Base-by-base conservation (phyloP, 2,888 invertebrate genomes). In the Amorpha juglandis region DNA sequence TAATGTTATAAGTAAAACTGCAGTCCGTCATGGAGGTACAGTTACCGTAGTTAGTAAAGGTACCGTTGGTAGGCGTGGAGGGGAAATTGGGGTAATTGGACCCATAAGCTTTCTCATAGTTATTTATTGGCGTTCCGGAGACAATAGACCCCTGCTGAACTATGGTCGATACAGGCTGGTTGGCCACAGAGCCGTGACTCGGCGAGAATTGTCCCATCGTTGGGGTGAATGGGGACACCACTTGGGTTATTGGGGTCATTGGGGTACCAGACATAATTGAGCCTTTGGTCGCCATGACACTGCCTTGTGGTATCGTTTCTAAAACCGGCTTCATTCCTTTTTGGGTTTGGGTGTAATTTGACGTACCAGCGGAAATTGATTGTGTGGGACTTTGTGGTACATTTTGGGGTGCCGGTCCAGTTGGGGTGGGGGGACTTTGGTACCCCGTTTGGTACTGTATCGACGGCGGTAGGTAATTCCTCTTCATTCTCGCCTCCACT, bases 401-500 rank as follows among this genome's bases (percentile, higher is more conserved):
- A 71, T 80, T 77, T 51, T 75, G 76, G 8, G 71, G 66, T 6
- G 83, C 33, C 81, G 86, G 73, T 77, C 86, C 70, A 72, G 85
- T 70, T 65, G 84, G 77, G 3, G 77, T 71, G 0, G 84, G 83
- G 6, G 85, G 82, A 64, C 81, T 80, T 69, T 82, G 83, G 79
- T 89, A 87, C 66, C 82, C 82, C 38, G 58, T 52, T 53, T 88
- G 83, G 73, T 87, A 88, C 79, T 95, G 95, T 81, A 96, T 94
- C 63, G 95, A 95, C 69, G 97, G 95, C 65, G 97, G 97, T 79
- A 97, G 94, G 87, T 96, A 96, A 81, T 96, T 96, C 75, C 96
- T 94, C 85, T 96, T 96, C 97, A 98, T 98, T 84, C 98, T 95
- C 78, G 96, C 96, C 92, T 98, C 98, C 75, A 98, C 97, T 86